These are phyloP conservation scores for Cyclargus thomasi DNA, from an alignment of 1,140 invertebrate species.

Conservation along the genomic window DNA sequence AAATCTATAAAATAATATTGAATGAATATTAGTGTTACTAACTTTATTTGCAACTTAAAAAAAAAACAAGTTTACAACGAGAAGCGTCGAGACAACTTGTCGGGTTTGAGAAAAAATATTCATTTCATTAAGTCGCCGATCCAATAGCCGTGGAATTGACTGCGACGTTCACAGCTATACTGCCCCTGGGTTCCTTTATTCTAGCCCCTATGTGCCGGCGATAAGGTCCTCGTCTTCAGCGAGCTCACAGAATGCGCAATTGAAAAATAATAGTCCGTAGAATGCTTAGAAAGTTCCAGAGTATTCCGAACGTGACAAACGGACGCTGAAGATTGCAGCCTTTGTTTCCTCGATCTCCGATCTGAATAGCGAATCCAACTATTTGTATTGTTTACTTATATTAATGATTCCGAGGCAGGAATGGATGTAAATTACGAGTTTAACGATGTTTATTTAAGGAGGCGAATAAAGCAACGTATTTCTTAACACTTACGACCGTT, in stretches of 20 bases:
- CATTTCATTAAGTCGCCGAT: background rate
- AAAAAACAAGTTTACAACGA: background rate
- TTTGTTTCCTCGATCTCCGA: background rate
- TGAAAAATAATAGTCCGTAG: constrained; percentile 28
- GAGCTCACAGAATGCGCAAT: constrained; percentile 18
- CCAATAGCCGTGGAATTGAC: constrained; percentile 27
- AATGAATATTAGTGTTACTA: too few relatives aligned
- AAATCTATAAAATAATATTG: too few relatives aligned
- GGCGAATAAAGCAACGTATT: too few relatives aligned
- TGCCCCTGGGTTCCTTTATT: too few relatives aligned
- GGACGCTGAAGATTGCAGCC: constrained; percentile 11
- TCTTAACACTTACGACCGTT: too few relatives aligned
- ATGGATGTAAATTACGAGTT: background rate
- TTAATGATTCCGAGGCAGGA: background rate
- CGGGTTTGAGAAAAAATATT: background rate
- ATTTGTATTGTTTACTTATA: background rate
- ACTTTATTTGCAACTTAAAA: background rate
- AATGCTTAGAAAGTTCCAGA: constrained; percentile 28
- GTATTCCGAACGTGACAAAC: constrained; percentile 30
- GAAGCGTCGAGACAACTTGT: background rate
- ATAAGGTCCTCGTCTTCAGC: too few relatives aligned
- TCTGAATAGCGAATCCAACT: background rate
- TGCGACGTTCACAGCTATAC: background rate
- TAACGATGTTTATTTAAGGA: background rate
- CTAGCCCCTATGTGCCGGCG: too few relatives aligned